A percentile compares a stretch with the other conserved stretches of the same genome.
Conservation (phyloP, 2,113 vertebrate genomes). For the Syngnathus scovelli region DNA sequence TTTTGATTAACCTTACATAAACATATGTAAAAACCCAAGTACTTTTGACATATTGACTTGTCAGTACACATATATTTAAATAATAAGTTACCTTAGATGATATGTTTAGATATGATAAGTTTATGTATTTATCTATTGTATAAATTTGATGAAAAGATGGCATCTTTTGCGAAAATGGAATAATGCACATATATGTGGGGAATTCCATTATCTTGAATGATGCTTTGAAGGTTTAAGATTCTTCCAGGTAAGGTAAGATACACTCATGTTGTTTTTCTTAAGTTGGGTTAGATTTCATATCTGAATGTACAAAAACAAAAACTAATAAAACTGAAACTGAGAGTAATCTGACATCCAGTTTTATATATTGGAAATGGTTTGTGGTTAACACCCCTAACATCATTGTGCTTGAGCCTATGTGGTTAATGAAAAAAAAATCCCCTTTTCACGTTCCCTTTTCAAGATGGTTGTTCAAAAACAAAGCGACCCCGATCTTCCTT, state of each 20-base stretch:
- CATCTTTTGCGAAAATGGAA: too few species aligned
- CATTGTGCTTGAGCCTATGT: background rate
- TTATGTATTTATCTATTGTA: too few species aligned
- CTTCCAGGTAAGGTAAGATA: background rate
- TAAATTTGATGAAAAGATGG: too few species aligned
- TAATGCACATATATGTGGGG: slow-evolving; percentile 11
- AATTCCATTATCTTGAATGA: slow-evolving; percentile 38
- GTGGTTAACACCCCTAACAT: slow-evolving; percentile 9
- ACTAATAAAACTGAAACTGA: slow-evolving; percentile 1
- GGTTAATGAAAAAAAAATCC: background rate
- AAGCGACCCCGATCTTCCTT: slow-evolving; percentile 28
- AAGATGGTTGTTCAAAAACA: background rate
- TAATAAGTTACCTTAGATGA: background rate
- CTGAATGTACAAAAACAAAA: slow-evolving; percentile 11
- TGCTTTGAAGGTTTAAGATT: slow-evolving; percentile 22
- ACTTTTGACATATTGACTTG: too few species aligned
- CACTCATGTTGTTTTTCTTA: slow-evolving; percentile 2
- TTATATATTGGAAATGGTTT: slow-evolving; percentile 16
- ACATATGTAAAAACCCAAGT: too few species aligned
- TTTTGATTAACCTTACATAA: too few species aligned
- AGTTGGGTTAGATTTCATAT: slow-evolving; percentile 35
- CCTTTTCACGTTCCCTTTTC: slow-evolving; percentile 36
- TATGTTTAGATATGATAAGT: background rate
- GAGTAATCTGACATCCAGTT: slow-evolving; percentile 7
- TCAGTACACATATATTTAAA: too few species aligned